Evolutionary conservation across 2,113 vertebrate genomes (phyloP).

Genomic region (Phocoena phocoena): DNA sequence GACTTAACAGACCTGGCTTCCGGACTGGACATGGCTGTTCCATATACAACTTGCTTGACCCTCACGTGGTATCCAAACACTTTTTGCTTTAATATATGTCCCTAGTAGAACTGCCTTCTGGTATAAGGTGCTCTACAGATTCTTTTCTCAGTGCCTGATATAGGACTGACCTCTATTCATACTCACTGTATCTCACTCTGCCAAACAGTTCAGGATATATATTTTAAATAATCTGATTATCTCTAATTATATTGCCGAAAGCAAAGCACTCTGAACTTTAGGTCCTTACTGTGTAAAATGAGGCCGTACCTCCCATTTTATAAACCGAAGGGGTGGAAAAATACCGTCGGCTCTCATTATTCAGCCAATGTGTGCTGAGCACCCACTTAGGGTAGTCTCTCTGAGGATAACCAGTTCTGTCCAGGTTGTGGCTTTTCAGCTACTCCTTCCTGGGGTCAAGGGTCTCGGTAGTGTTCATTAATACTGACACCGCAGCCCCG

Average conservation of each 20-base stretch:
- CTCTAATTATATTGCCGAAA: conserved; percentile 4
- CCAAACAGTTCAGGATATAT: background rate
- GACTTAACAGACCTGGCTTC: background rate
- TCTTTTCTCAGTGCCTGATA: background rate
- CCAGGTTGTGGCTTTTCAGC: background rate
- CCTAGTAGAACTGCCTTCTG: background rate
- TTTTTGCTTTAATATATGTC: background rate
- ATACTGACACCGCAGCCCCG: too few relatives aligned
- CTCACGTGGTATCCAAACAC: background rate
- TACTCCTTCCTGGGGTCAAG: background rate
- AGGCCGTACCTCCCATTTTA: background rate
- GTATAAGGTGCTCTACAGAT: background rate
- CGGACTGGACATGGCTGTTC: background rate
- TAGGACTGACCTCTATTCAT: background rate
- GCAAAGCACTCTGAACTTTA: background rate
- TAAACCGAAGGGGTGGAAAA: background rate
- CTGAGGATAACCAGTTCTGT: background rate
- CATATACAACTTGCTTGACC: background rate
- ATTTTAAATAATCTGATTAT: background rate
- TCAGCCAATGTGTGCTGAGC: background rate
- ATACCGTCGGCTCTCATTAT: background rate
- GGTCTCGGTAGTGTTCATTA: background rate
- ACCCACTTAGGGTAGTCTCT: background rate
- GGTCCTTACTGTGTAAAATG: background rate
- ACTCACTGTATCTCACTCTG: background rate